Conservation (phyloP, 1,140 invertebrate genomes). For the Drosophila insularis region DNA sequence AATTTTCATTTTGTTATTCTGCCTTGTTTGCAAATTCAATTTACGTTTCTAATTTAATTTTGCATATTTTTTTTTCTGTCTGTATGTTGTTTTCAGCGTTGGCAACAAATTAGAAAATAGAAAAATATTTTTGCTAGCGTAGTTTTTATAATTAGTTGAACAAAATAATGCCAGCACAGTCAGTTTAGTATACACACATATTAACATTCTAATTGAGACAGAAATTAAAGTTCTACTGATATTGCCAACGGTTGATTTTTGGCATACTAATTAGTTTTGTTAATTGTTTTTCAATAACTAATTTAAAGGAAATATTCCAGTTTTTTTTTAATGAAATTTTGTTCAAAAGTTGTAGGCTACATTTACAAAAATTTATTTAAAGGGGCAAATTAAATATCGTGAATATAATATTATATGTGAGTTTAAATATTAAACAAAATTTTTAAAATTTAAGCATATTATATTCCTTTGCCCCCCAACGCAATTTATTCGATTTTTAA, state of each 20-base stretch:
- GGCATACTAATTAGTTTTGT: conserved; percentile 16
- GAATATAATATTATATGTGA: too few relatives aligned
- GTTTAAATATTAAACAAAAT: too few relatives aligned
- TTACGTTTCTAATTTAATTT: conserved; percentile 28
- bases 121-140: conserved; percentile 72
- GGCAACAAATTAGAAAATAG: conserved; percentile 59
- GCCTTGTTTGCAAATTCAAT: conserved; percentile 68
- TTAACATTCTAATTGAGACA: conserved; percentile 7
- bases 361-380: too few relatives aligned
- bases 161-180: conserved; percentile 1
- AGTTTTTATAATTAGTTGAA: conserved; percentile 71
- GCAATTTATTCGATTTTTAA: too few relatives aligned
- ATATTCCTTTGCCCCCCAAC: too few relatives aligned
- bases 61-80: neutral
- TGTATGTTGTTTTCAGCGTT: neutral
- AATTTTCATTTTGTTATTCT: conserved; percentile 64
- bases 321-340: neutral
- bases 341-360: too few relatives aligned
- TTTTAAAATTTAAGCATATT: too few relatives aligned
- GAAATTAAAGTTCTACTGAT: neutral
- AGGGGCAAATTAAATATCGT: too few relatives aligned
- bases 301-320: neutral
- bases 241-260: neutral
- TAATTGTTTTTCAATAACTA: conserved; percentile 11
- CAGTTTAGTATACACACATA: neutral